These are phyloP conservation scores for Nomada ruficornis DNA, from an alignment of 2,888 invertebrate genomes.

Conservation along the genomic window DNA sequence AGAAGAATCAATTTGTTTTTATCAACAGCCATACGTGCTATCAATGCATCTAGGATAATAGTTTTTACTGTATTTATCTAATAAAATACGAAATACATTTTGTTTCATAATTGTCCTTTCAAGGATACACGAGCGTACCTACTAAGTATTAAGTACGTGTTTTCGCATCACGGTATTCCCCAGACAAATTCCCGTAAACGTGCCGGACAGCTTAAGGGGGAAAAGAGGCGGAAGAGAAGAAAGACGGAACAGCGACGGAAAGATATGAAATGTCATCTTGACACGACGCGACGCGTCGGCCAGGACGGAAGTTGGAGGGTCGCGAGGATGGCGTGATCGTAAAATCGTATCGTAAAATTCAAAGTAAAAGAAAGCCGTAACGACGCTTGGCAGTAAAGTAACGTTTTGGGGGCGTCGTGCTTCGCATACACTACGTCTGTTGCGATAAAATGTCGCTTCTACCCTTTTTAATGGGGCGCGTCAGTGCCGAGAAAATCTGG, in stretches of 20 bases:
- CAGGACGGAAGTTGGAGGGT: slow-evolving; percentile 18
- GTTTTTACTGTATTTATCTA: too few relatives aligned
- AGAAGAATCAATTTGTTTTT: neutral
- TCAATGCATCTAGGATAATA: too few relatives aligned
- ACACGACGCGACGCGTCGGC: neutral
- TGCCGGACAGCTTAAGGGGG: neutral
- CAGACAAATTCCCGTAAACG: neutral
- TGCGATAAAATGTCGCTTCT: slow-evolving; percentile 64
- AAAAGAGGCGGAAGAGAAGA: neutral
- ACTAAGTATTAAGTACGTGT: neutral
- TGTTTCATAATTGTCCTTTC: too few relatives aligned
- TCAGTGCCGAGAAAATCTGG: slow-evolving; percentile 58
- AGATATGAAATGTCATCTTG: slow-evolving; percentile 40
- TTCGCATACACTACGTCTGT: slow-evolving; percentile 51
- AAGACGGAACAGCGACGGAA: neutral
- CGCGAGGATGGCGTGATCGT: slow-evolving; percentile 50
- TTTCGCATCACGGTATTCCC: neutral
- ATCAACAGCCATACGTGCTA: too few relatives aligned
- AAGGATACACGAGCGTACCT: neutral
- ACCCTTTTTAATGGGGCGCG: slow-evolving; percentile 63
- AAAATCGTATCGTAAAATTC: slow-evolving; percentile 68
- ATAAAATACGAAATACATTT: too few relatives aligned
- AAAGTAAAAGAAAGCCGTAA: slow-evolving; percentile 69
- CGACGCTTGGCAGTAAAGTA: slow-evolving; percentile 60
- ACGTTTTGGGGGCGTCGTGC: slow-evolving; percentile 49